These are phyloP conservation scores for Characodon lateralis DNA, from an alignment of 2,797 vertebrate species.

Conservation along the genomic window DNA sequence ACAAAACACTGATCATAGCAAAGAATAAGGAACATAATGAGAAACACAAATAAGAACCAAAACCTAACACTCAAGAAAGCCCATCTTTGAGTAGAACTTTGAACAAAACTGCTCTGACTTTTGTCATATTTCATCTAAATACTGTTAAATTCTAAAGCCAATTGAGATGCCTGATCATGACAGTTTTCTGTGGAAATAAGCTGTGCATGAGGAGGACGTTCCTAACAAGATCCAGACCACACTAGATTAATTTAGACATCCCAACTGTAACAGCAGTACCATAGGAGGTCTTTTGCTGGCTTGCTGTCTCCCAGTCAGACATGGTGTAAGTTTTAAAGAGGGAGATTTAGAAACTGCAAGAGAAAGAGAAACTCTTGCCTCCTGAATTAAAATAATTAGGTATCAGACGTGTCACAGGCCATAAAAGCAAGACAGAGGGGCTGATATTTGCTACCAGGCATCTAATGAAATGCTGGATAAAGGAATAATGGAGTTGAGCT, in stretches of 20 bases:
- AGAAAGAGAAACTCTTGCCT: neutral
- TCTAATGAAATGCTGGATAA: constrained; percentile 31
- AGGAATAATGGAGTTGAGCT: constrained; percentile 27
- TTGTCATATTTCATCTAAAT: neutral
- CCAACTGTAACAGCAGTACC: neutral
- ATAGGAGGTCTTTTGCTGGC: neutral
- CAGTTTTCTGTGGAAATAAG: neutral
- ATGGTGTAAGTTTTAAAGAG: neutral
- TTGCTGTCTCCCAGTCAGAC: neutral
- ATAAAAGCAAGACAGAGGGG: constrained; percentile 2
- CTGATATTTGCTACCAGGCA: constrained; percentile 13
- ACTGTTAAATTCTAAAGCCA: neutral
- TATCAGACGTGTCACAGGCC: neutral
- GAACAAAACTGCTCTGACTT: neutral
- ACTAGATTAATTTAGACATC: neutral
- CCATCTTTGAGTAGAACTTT: neutral
- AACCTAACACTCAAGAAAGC: neutral
- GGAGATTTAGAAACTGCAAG: neutral
- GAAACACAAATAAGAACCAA: too few relatives aligned
- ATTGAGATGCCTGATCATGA: too few relatives aligned
- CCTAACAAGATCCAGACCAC: neutral
- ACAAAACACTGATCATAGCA: too few relatives aligned
- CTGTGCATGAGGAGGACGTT: neutral
- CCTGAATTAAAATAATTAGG: constrained; percentile 4
- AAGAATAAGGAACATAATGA: too few relatives aligned